Evolutionary conservation across 2,113 vertebrate genomes (phyloP).

Genomic region (Mesembrinibis cayennensis): DNA sequence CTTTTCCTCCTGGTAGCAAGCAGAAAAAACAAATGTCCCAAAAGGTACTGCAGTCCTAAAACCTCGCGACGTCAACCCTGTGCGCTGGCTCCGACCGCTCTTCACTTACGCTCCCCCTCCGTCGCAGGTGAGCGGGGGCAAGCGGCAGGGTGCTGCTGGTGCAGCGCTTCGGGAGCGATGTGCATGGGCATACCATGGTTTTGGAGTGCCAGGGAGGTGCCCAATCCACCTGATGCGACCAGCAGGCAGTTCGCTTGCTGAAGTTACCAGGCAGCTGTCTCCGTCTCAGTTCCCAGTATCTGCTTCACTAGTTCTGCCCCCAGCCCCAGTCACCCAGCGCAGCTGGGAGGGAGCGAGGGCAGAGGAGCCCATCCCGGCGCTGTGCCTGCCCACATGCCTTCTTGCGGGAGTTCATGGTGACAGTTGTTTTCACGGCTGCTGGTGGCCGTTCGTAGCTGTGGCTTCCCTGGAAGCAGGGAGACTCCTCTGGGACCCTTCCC

Average conservation of each 20-base stretch:
- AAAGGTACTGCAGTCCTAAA: background rate
- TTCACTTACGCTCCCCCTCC: rapidly evolving
- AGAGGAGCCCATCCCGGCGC: background rate
- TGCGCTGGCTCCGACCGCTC: no score
- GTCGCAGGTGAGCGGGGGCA: background rate
- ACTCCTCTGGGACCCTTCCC: background rate
- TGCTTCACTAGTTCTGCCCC: background rate
- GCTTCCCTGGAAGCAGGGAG: background rate
- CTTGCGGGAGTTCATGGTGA: background rate
- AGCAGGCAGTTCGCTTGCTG: background rate
- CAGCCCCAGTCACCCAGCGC: background rate
- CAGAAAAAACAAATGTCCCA: background rate
- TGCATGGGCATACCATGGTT: rapidly evolving
- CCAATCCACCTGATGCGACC: rapidly evolving
- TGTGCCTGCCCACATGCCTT: rapidly evolving
- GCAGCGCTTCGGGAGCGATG: background rate
- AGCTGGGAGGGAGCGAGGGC: background rate
- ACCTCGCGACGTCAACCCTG: rapidly evolving
- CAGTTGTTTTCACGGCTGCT: background rate
- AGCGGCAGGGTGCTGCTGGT: background rate
- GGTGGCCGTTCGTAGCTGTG: rapidly evolving
- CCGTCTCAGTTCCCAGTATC: background rate
- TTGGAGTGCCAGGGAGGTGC: background rate
- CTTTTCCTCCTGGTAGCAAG: no score
- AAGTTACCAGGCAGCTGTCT: rapidly evolving